A percentile compares a stretch with the other conserved stretches of the same genome.
These are phyloP conservation scores for Tricholaema leucomelas DNA, from an alignment of 2,113 vertebrate species.

Conservation along the genomic window DNA sequence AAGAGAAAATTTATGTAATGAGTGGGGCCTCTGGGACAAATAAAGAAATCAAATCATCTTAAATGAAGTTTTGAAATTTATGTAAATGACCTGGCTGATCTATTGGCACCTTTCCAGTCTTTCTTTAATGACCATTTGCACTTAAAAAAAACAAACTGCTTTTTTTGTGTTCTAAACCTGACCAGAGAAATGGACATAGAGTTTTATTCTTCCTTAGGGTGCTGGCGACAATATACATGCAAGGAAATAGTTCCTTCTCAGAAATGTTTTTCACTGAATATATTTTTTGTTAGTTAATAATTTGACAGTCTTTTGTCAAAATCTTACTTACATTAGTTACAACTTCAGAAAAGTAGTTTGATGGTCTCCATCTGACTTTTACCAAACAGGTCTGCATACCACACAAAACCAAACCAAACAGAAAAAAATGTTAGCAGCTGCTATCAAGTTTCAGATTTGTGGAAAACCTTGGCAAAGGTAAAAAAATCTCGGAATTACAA, in stretches of 20 bases:
- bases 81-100: constrained; percentile 29
- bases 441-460: not conserved
- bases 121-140: constrained; percentile 21
- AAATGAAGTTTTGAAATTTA: constrained; percentile 1
- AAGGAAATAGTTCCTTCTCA: not conserved
- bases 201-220: not conserved
- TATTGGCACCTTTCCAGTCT: constrained; percentile 28
- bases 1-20: constrained; percentile 31
- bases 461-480: not conserved
- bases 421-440: not conserved
- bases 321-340: not conserved
- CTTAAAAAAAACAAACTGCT: not conserved
- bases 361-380: not conserved
- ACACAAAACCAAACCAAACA: too few relatives aligned
- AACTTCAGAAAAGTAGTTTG: not conserved
- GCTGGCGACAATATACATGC: not conserved
- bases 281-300: not conserved
- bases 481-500: not conserved
- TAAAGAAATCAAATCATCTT: constrained; percentile 41
- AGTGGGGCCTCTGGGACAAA: constrained; percentile 34
- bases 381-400: not conserved
- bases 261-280: not conserved
- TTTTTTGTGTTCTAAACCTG: not conserved
- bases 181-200: not conserved
- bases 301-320: not conserved